Base-by-base conservation (phyloP, 2,888 invertebrate genomes). In the Boloria selene region DNA sequence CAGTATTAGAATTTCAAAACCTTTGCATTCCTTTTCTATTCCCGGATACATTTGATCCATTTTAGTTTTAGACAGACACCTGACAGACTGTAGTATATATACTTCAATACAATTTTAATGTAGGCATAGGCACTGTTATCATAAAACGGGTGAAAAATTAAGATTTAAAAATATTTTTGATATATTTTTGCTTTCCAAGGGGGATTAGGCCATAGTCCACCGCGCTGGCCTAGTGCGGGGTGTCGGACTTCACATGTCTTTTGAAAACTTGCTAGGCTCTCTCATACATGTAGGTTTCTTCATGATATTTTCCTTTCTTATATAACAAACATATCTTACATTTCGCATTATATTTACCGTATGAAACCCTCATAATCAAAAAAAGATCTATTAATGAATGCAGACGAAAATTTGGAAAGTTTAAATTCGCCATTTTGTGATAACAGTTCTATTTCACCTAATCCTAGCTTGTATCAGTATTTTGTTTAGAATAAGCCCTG, bases 381-480 rank as follows among this genome's bases (percentile, higher is more conserved):
- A 31, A 31, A 31, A 31, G 31, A 6, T 31, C 3, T 22, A 22
- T 22, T 22, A 22, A 22, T 22, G 3, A 22, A 22, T 22, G 22
- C 22, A 22, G 3, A 22, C 22, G 22, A 22, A 22, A 22, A 22
- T 22, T 22, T 22, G 22, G 22, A 22, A 22, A 22, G 22, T 22
- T 22, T 22, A 5, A 7, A 31, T 1, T 31, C 6, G 31, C 31
- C 17, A 17, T 47, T 7, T 50, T 59, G 31, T 10, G 18, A n/a
- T 61, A 61, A 60, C 59, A 64, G 66, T 72, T 38, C 6, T 14
- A 7, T 47, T 38, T 74, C 77, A 75, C 84, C 83, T 81, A 82
- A 79, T 82, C 87, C 86, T 90, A 89, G 85, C 80, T 80, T 84
- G 76, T 86, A 87, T 87, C 89, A 90, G 88, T 90, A 90, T 90